Base-by-base conservation (phyloP, 2,113 vertebrate species). In the Chrysochloris asiatica region DNA sequence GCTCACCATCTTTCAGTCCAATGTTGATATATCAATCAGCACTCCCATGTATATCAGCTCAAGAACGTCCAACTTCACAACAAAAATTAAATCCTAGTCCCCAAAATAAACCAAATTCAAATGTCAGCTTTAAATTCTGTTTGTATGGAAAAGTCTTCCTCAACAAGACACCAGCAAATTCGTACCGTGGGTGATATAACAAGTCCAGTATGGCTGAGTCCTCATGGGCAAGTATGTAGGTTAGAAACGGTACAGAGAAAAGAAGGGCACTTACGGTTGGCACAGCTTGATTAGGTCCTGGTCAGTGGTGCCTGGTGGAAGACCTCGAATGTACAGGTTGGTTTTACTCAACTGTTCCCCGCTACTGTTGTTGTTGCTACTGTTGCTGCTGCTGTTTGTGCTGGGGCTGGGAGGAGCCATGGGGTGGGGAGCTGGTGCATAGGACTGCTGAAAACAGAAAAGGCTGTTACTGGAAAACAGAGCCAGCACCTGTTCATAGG, bases 251-350 rank as follows among this genome's bases (percentile, higher is more conserved):
- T 22, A 2, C 21, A 22, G 43, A 45, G 76, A 54, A 19, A 33
- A 67, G 1, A 91, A 41, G 81, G 2, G 50, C 83, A 99, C 99
- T 99, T 98, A 99, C 99, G 99, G 99, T 98, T 99, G 99, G 98
- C 99, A 99, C 96, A 99, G 98, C 97, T 99, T 99, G 98, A 99
- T 99, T 92, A 99, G 99, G 98, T 99, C 99, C 98, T 99, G 99
- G 98, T 99, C 99, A 28, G 99, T 99, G 97, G 99, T 99, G 97
- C 99, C 99, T 81, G 99, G 99, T 26, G 99, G 99, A 97, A 99
- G 99, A 97, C 99, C 99, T 96, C 99, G 98, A 95, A 99, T 99
- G 95, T 99, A 99, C 97, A 99, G 98, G 98, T 99, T 99, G 97
- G 99, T 99, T 98, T 99, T 99, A 98, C 99, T 99, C 98, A 99